Percentiles rank a stretch among this genome's conserved stretches.
phyloP scores from a whole-genome alignment of 2,888 invertebrate species.

The Lepidochrysops patricia region DNA sequence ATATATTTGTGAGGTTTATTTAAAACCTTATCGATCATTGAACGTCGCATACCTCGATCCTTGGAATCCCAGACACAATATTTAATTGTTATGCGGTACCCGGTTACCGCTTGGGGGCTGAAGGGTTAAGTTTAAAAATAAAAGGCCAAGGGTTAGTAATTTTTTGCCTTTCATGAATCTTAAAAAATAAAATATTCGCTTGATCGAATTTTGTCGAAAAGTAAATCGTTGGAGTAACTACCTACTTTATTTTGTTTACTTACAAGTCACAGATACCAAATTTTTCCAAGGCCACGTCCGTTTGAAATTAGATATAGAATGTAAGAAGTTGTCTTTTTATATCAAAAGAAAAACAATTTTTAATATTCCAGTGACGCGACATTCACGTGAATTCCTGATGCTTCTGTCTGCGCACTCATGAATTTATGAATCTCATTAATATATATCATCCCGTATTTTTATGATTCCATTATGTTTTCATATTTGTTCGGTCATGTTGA shows the following conservation, averaged over 20 bases:
- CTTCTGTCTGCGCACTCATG: slow-evolving; percentile 31
- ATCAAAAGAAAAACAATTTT: slow-evolving; percentile 42
- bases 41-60: too few species aligned
- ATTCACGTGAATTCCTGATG: slow-evolving; percentile 40
- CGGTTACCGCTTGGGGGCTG: too few species aligned
- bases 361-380: slow-evolving; percentile 44
- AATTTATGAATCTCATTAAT: slow-evolving; percentile 55
- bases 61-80: too few species aligned
- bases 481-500: slow-evolving; percentile 21
- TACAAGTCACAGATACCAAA: background rate
- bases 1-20: background rate
- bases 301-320: slow-evolving; percentile 4
- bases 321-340: slow-evolving; percentile 21
- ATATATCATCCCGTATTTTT: slow-evolving; percentile 29
- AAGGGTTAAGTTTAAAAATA: too few species aligned
- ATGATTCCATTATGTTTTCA: slow-evolving; percentile 25
- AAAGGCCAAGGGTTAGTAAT: too few species aligned
- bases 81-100: too few species aligned
- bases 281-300: background rate
- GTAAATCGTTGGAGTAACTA: background rate
- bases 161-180: too few species aligned
- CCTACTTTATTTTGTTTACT: background rate
- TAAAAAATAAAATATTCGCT: too few species aligned
- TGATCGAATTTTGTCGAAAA: background rate
- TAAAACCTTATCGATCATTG: too few species aligned